Evolutionary conservation across 2,797 vertebrate species (phyloP).

Genomic region (Synanceia verrucosa): DNA sequence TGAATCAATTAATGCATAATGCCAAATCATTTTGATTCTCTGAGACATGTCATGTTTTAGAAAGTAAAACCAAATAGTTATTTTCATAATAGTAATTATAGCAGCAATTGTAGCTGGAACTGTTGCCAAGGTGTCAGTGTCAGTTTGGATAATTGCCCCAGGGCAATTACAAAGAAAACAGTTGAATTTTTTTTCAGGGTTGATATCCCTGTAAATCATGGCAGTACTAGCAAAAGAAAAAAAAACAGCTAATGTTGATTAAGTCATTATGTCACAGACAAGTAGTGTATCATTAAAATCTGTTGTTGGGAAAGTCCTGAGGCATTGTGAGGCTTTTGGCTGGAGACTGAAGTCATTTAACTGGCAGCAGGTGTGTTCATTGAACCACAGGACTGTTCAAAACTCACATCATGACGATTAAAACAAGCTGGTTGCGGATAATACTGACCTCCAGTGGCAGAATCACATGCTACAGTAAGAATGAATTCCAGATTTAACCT

Average conservation of each 20-base stretch:
- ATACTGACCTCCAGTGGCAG: slow-evolving; percentile 67
- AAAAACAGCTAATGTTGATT: background rate
- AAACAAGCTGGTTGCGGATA: background rate
- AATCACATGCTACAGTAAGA: background rate
- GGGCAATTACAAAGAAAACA: background rate
- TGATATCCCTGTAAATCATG: background rate
- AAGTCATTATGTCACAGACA: background rate
- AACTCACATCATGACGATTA: background rate
- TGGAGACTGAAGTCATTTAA: background rate
- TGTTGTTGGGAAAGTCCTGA: background rate
- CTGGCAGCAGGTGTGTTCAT: background rate
- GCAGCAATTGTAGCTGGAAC: background rate
- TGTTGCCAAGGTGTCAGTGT: background rate
- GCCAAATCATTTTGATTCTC: background rate
- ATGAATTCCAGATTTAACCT: background rate
- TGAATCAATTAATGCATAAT: too few relatives aligned
- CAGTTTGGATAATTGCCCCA: background rate
- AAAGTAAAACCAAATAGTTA: background rate
- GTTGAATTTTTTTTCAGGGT: background rate
- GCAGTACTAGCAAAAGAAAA: background rate
- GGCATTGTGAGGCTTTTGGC: background rate
- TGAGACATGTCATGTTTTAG: background rate
- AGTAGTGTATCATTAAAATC: background rate
- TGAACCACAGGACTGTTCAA: background rate
- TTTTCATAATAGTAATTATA: background rate